These are phyloP conservation scores for Burhinus oedicnemus DNA, from an alignment of 2,113 vertebrate species.

Conservation along the genomic window DNA sequence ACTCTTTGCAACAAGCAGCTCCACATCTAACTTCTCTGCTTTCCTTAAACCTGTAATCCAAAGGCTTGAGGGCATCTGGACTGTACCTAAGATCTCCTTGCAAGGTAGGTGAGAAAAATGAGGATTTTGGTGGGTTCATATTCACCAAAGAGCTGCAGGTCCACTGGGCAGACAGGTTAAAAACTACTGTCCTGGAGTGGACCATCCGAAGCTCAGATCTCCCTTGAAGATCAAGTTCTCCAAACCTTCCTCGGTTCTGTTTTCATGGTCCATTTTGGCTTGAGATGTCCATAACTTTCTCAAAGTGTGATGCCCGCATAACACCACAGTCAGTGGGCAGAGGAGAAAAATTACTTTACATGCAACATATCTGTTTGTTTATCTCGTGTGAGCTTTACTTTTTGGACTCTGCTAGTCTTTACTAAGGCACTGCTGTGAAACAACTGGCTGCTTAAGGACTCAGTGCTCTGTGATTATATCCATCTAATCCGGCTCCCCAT, in stretches of 20 bases:
- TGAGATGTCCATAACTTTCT: not conserved
- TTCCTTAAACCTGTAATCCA: not conserved
- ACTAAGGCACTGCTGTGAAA: not conserved
- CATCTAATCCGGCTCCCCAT: not conserved
- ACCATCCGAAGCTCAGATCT: not conserved
- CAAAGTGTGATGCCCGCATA: not conserved
- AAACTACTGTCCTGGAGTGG: not conserved
- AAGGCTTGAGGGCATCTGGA: not conserved
- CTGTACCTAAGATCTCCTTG: not conserved
- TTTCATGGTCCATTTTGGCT: not conserved
- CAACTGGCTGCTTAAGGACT: not conserved
- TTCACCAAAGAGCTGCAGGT: not conserved
- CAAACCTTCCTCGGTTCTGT: not conserved
- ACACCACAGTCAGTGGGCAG: not conserved
- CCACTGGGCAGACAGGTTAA: not conserved
- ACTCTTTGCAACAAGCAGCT: not conserved
- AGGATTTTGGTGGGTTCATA: not conserved
- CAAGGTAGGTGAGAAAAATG: not conserved
- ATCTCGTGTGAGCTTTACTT: not conserved
- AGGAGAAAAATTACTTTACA: not conserved
- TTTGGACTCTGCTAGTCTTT: not conserved
- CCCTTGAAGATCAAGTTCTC: not conserved
- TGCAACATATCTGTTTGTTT: not conserved
- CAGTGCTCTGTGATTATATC: not conserved
- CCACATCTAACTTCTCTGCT: not conserved